Conservation (phyloP, 2,113 vertebrate genomes). For the Xiphias gladius region DNA sequence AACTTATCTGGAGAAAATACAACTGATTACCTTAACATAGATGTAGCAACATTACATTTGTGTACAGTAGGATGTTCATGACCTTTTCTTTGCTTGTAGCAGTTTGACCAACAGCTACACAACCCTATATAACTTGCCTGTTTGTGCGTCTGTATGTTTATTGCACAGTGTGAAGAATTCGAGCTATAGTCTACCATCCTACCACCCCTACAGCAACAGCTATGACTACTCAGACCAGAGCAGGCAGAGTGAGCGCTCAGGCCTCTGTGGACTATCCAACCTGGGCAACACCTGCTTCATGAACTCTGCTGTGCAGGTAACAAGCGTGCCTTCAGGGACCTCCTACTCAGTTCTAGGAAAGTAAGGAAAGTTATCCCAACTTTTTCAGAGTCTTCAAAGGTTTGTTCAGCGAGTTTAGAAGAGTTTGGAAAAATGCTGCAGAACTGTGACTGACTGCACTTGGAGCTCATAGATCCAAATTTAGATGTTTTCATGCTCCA, state of each 20-base stretch:
- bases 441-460: background rate
- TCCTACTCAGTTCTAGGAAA: background rate
- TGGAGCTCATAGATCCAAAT: background rate
- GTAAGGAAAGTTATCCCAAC: background rate
- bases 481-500: background rate
- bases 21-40: background rate
- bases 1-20: background rate
- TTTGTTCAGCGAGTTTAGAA: background rate
- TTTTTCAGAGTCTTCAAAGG: background rate
- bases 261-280: constrained; percentile 97
- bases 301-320: constrained; percentile 99
- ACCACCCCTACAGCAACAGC: constrained; percentile 94
- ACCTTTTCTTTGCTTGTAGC: background rate
- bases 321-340: constrained; percentile 13
- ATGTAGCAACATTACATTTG: background rate
- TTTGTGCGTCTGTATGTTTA: constrained; percentile 60
- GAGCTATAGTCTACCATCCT: constrained; percentile 95
- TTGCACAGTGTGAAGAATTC: constrained; percentile 96
- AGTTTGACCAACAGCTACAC: background rate
- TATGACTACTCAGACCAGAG: constrained; percentile 96
- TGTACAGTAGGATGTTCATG: background rate
- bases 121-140: constrained; percentile 13
- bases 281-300: constrained; percentile 99
- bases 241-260: constrained; percentile 93
- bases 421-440: background rate